phyloP scores from a whole-genome alignment of 2,113 vertebrate species.

The Tretioscincus oriximinensis region DNA sequence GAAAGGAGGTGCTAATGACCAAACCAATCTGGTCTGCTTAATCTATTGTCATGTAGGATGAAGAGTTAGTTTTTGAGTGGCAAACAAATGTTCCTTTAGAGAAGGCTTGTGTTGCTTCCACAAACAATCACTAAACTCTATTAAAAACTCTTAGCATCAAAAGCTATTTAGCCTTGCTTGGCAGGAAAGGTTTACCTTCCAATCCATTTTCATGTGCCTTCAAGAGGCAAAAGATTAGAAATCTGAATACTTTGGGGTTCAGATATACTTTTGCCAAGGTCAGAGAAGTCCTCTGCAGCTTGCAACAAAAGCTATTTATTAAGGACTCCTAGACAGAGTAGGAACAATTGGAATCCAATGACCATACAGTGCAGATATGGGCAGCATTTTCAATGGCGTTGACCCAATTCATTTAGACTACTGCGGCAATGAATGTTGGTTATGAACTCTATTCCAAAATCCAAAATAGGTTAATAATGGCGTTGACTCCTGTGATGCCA shows the following conservation, averaged over 20 bases:
- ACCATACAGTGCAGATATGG: slow-evolving; percentile 34
- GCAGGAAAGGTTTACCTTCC: no score
- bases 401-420: slow-evolving; percentile 45
- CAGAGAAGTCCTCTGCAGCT: not conserved
- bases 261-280: not conserved
- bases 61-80: slow-evolving; percentile 27
- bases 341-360: slow-evolving; percentile 68
- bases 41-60: slow-evolving; percentile 22
- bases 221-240: not conserved
- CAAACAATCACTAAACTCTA: slow-evolving; percentile 42
- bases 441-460: slow-evolving; percentile 66
- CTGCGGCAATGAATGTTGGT: slow-evolving; percentile 59
- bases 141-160: not conserved
- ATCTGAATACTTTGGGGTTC: not conserved
- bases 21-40: not conserved
- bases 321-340: slow-evolving; percentile 46
- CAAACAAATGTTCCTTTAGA: slow-evolving; percentile 39
- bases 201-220: not conserved
- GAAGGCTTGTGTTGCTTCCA: slow-evolving; percentile 47
- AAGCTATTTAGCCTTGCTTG: not conserved
- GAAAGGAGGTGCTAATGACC: not conserved
- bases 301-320: slow-evolving; percentile 25
- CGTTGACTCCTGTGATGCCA: no score
- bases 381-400: slow-evolving; percentile 62
- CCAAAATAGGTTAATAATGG: slow-evolving; percentile 50